phyloP scores from a whole-genome alignment of 2,888 invertebrate species.

The Biston betularia region DNA sequence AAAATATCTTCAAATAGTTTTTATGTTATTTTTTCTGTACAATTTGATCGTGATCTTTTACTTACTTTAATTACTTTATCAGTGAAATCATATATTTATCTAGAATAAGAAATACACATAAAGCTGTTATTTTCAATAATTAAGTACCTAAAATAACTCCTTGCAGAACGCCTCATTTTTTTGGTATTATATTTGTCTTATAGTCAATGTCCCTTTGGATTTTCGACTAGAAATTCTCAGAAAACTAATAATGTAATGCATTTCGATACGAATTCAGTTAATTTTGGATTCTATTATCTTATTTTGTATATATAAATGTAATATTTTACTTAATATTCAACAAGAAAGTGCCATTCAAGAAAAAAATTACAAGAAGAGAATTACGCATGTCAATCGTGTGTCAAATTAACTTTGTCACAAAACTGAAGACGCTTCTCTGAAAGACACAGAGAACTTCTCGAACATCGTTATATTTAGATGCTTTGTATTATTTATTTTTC shows the following conservation, averaged over 20 bases:
- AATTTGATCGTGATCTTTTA: conserved; percentile 46
- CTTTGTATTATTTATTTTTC: conserved; percentile 14
- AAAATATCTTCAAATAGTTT: conserved; percentile 61
- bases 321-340: neutral
- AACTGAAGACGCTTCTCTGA: conserved; percentile 23
- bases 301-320: neutral
- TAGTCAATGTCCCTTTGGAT: conserved; percentile 37
- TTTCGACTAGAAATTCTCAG: conserved; percentile 25
- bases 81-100: conserved; percentile 45
- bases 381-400: conserved; percentile 27
- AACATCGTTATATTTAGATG: conserved; percentile 12
- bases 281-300: neutral
- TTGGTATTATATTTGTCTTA: conserved; percentile 1
- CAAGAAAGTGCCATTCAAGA: conserved; percentile 15
- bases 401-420: conserved; percentile 39
- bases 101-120: conserved; percentile 46
- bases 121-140: conserved; percentile 50
- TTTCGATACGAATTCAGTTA: neutral
- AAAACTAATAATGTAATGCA: neutral
- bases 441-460: conserved; percentile 17
- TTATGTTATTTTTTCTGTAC: conserved; percentile 64
- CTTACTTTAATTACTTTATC: too few species aligned
- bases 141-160: conserved; percentile 23
- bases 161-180: conserved; percentile 15
- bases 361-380: conserved; percentile 21